Evolutionary conservation across 2,888 invertebrate genomes (phyloP).

Genomic region (Lepidocyrtinus sp.): DNA sequence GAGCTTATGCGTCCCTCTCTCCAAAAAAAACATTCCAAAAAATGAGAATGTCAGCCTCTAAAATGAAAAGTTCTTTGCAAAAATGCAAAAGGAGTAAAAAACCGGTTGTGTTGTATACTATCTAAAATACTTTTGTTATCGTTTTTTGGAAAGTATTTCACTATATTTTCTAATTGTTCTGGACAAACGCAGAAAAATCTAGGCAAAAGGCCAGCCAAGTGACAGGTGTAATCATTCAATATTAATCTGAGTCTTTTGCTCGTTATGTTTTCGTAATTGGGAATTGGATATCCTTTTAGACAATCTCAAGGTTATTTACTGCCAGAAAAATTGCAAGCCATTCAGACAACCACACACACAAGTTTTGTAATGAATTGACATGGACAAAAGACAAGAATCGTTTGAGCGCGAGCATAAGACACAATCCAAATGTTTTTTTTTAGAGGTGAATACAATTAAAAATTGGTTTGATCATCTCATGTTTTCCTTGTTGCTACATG

Average conservation of each 20-base stretch:
- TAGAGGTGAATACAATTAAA: no score
- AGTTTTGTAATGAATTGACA: slow-evolving; percentile 36
- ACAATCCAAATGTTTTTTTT: no score
- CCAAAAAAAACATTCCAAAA: no score
- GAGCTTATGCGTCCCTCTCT: no score
- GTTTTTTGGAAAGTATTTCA: slow-evolving; percentile 5
- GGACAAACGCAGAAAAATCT: slow-evolving; percentile 44
- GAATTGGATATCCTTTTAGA: slow-evolving; percentile 36
- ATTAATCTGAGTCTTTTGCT: no score
- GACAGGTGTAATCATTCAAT: not conserved
- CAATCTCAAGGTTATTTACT: slow-evolving; percentile 35
- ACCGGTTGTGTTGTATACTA: no score
- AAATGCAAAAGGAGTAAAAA: no score
- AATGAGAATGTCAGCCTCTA: no score
- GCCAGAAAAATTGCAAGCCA: not conserved
- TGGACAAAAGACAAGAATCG: no score
- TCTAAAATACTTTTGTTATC: slow-evolving; percentile 20
- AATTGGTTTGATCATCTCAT: no score
- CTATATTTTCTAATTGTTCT: slow-evolving; percentile 15
- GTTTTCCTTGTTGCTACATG: no score
- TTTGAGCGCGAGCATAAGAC: no score
- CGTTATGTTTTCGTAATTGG: slow-evolving; percentile 7
- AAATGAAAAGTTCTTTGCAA: slow-evolving; percentile 17
- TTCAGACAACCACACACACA: slow-evolving; percentile 18
- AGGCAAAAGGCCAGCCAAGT: slow-evolving; percentile 23